Conservation (phyloP, 30 jellyfish, hydroid and myxozoan genomes). For the Chironex yamaguchii region DNA sequence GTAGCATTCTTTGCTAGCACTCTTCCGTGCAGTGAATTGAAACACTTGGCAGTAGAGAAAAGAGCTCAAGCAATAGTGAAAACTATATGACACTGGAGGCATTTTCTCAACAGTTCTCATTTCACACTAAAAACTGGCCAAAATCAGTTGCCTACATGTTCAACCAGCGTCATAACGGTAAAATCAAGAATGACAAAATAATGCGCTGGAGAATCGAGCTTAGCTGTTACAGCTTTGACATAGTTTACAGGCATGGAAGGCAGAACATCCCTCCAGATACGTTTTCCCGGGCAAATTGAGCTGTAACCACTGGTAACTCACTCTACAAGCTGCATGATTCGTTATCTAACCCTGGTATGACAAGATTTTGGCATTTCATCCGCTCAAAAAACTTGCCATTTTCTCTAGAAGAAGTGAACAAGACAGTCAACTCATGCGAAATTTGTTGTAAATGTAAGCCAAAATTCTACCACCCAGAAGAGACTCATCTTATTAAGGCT, state of each 20-base stretch:
- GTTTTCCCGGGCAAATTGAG: conserved; percentile 32
- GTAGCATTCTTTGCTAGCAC: conserved; percentile 75
- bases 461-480: background rate
- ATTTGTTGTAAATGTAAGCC: conserved; percentile 24
- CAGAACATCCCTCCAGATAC: conserved; percentile 63
- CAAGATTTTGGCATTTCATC: no score
- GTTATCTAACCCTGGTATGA: no score
- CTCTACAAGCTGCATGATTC: conserved; percentile 6
- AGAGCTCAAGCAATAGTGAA: conserved; percentile 79
- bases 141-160: conserved; percentile 66
- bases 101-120: conserved; percentile 51
- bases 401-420: background rate
- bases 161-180: conserved; percentile 1
- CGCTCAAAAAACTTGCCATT: background rate
- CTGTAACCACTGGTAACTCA: conserved; percentile 22
- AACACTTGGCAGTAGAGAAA: conserved; percentile 71
- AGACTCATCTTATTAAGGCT: background rate
- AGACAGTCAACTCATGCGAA: background rate
- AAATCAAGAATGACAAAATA: conserved; percentile 52
- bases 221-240: conserved; percentile 65
- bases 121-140: conserved; percentile 80
- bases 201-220: conserved; percentile 67
- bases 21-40: conserved; percentile 16
- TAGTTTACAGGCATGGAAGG: conserved; percentile 62
- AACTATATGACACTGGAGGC: conserved; percentile 67